These are phyloP conservation scores for Diplodus puntazzo DNA, from an alignment of 2,797 vertebrate species.

Conservation along the genomic window DNA sequence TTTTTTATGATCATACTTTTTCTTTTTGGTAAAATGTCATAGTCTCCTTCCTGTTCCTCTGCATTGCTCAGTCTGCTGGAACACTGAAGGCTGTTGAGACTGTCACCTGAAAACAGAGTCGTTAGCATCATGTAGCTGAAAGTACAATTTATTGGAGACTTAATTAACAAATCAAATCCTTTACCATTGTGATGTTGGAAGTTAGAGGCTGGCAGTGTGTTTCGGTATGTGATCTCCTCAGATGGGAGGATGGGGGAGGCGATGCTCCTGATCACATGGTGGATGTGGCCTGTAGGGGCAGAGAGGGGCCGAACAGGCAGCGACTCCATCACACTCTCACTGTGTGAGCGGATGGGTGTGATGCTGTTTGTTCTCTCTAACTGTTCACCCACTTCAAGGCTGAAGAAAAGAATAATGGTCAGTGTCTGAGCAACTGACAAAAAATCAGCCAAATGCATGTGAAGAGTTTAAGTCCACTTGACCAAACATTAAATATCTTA, in stretches of 20 bases:
- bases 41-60: slow-evolving; percentile 56
- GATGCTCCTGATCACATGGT: background rate
- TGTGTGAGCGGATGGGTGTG: background rate
- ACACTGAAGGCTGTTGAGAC: background rate
- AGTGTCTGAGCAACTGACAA: background rate
- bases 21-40: slow-evolving; percentile 74
- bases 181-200: slow-evolving; percentile 26
- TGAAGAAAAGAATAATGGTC: slow-evolving; percentile 22
- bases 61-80: background rate
- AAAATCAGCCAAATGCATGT: background rate
- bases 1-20: slow-evolving; percentile 47
- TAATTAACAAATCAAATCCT: background rate
- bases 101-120: slow-evolving; percentile 53
- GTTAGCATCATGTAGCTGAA: background rate
- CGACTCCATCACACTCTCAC: slow-evolving; percentile 10
- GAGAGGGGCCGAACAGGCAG: slow-evolving; percentile 33
- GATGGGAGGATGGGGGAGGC: background rate
- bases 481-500: background rate
- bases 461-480: background rate
- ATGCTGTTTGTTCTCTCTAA: slow-evolving; percentile 35
- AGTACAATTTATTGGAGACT: no score
- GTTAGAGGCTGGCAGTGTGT: background rate
- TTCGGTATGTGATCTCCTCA: slow-evolving; percentile 25
- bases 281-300: background rate
- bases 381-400: slow-evolving; percentile 43